Conservation (phyloP, 2,797 vertebrate species). For the Craterocephalus amniculus region DNA sequence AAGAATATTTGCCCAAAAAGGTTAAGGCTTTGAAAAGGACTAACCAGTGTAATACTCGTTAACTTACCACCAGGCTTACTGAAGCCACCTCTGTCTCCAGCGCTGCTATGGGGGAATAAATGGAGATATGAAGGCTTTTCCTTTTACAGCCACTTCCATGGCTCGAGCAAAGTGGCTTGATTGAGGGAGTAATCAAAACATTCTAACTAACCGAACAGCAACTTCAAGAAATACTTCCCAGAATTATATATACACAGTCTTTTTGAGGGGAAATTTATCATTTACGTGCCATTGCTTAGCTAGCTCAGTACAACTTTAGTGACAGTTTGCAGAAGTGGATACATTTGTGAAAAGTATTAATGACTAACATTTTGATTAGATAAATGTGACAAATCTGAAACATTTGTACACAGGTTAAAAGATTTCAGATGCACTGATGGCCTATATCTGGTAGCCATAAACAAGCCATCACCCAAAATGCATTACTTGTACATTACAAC, state of each 20-base stretch:
- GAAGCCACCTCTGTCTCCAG: conserved; percentile 99
- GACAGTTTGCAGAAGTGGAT: conserved; percentile 65
- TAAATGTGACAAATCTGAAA: conserved; percentile 61
- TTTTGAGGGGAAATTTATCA: conserved; percentile 55
- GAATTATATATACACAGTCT: conserved; percentile 65
- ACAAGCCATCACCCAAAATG: conserved; percentile 21
- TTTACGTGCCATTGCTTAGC: conserved; percentile 51
- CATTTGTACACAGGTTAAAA: conserved; percentile 65
- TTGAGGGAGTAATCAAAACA: conserved; percentile 94
- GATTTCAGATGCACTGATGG: conserved; percentile 77
- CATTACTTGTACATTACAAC: conserved; percentile 37
- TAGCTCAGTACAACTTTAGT: conserved; percentile 64
- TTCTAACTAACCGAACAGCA: conserved; percentile 87
- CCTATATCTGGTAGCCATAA: conserved; percentile 31
- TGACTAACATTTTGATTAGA: conserved; percentile 59
- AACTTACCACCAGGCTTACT: conserved; percentile 99
- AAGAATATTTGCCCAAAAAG: conserved; percentile 64
- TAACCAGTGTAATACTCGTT: conserved; percentile 99
- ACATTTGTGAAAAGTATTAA: conserved; percentile 55
- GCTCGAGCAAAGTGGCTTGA: conserved; percentile 96
- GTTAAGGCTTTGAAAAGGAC: conserved; percentile 86
- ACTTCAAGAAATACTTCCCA: conserved; percentile 60
- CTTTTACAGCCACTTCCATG: conserved; percentile 97
- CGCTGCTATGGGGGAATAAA: conserved; percentile 99
- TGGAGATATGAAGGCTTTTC: conserved; percentile 99